These are phyloP conservation scores for Epizoanthus scotinus DNA, from an alignment of 92 coral and sea anemone genomes.

Conservation along the genomic window DNA sequence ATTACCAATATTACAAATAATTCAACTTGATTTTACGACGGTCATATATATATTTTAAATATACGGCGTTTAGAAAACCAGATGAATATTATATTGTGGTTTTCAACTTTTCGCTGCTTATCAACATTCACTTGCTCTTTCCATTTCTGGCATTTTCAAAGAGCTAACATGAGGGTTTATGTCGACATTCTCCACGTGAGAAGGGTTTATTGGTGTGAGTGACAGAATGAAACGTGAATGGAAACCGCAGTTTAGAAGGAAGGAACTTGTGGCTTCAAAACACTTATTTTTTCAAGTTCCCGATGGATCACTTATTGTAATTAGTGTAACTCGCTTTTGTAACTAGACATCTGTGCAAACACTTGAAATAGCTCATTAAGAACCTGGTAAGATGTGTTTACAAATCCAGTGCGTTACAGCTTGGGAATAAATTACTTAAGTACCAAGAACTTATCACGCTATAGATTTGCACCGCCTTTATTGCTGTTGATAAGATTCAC, in stretches of 20 bases:
- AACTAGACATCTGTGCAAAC: slow-evolving; percentile 28
- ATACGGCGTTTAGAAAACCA: too few relatives aligned
- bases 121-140: too few relatives aligned
- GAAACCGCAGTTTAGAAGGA: background rate
- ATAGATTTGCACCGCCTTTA: background rate
- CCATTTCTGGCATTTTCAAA: too few relatives aligned
- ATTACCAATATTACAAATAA: too few relatives aligned
- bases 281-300: background rate
- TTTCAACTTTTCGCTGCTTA: too few relatives aligned
- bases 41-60: too few relatives aligned
- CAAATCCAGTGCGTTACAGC: background rate
- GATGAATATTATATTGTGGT: too few relatives aligned
- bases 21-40: too few relatives aligned
- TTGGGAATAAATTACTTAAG: background rate
- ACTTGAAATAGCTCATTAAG: slow-evolving; percentile 22
- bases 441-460: background rate
- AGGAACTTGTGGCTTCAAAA: too few relatives aligned
- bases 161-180: too few relatives aligned
- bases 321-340: background rate
- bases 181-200: too few relatives aligned
- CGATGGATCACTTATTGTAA: background rate
- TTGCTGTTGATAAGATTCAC: background rate
- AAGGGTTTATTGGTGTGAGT: too few relatives aligned
- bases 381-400: background rate
- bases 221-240: background rate